A percentile compares a stretch with the other conserved stretches of the same genome.
Conservation (phyloP, 2,113 vertebrate genomes). For the Dendropsophus ebraccatus region DNA sequence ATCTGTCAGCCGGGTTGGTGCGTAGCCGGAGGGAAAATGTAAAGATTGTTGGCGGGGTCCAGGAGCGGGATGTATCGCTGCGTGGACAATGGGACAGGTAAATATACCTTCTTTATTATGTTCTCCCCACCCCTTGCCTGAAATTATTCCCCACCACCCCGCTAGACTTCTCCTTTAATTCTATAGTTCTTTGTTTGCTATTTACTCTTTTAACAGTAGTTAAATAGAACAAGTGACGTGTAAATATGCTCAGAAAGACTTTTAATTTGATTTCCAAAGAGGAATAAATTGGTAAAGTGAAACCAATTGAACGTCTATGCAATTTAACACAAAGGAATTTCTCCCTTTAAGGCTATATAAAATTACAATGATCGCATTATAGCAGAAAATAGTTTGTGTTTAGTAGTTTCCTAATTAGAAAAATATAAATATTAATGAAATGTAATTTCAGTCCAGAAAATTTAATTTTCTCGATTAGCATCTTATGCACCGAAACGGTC, state of each 20-base stretch:
- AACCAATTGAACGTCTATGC: neutral
- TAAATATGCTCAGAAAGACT: neutral
- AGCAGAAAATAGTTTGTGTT: constrained; percentile 10
- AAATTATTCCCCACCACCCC: too few species aligned
- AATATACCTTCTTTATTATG: too few species aligned
- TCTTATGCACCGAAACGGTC: constrained; percentile 19
- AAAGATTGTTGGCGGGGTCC: too few species aligned
- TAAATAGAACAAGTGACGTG: neutral
- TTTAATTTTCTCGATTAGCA: constrained; percentile 50
- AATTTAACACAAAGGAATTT: constrained; percentile 6
- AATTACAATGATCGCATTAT: constrained; percentile 1
- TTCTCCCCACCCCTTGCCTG: too few species aligned
- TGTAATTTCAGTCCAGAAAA: constrained; percentile 33
- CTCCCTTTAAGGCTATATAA: constrained; percentile 16
- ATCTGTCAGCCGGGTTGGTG: too few species aligned
- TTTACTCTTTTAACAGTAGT: neutral
- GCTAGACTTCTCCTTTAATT: too few species aligned
- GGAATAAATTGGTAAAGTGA: neutral
- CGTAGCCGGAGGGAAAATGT: too few species aligned
- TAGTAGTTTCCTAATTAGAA: neutral
- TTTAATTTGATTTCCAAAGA: constrained; percentile 9
- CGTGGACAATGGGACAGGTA: too few species aligned
- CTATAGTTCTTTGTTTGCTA: neutral
- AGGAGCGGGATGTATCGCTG: too few species aligned
- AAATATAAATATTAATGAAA: constrained; percentile 55